phyloP scores from a whole-genome alignment of 2,113 vertebrate genomes.

The Petrocephalus zakoni region DNA sequence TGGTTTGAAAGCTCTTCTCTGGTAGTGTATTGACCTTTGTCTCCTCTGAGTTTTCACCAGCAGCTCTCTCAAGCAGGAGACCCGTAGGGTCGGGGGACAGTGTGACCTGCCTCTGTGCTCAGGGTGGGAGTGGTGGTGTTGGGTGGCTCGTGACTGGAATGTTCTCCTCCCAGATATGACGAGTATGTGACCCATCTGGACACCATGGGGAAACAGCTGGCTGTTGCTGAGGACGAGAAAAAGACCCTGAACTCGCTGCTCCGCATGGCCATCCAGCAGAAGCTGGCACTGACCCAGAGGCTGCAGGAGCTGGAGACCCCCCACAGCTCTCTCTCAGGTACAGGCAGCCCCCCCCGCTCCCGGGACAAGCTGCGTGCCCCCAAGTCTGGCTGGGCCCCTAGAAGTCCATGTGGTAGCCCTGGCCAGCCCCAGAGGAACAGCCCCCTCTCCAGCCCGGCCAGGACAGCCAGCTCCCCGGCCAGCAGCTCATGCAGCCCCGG shows the following conservation, averaged over 20 bases:
- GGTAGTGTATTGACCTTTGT: neutral
- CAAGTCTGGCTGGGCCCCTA: slow-evolving; percentile 55
- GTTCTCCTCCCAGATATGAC: slow-evolving; percentile 60
- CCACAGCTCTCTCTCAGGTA: slow-evolving; percentile 52
- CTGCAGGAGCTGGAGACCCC: slow-evolving; percentile 72
- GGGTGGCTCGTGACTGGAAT: neutral
- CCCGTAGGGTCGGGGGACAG: neutral
- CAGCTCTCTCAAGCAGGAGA: neutral
- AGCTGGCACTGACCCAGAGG: slow-evolving; percentile 67
- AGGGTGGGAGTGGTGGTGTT: neutral
- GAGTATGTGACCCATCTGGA: slow-evolving; percentile 73
- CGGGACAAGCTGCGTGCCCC: slow-evolving; percentile 55
- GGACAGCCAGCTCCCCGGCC: slow-evolving; percentile 31
- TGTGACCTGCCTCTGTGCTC: neutral
- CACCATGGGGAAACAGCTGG: slow-evolving; percentile 72
- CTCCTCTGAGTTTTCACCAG: neutral
- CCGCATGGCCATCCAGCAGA: slow-evolving; percentile 75
- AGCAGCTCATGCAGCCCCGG: slow-evolving; percentile 44
- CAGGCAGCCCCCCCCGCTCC: slow-evolving; percentile 61
- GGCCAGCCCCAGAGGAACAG: slow-evolving; percentile 28
- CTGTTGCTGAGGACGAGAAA: slow-evolving; percentile 71
- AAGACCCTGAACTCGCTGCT: slow-evolving; percentile 70
- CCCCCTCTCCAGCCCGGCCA: slow-evolving; percentile 53
- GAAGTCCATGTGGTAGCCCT: slow-evolving; percentile 48
- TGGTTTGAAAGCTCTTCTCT: neutral